These are phyloP conservation scores for Ursus arctos DNA, from an alignment of 2,113 vertebrate genomes.

Conservation along the genomic window DNA sequence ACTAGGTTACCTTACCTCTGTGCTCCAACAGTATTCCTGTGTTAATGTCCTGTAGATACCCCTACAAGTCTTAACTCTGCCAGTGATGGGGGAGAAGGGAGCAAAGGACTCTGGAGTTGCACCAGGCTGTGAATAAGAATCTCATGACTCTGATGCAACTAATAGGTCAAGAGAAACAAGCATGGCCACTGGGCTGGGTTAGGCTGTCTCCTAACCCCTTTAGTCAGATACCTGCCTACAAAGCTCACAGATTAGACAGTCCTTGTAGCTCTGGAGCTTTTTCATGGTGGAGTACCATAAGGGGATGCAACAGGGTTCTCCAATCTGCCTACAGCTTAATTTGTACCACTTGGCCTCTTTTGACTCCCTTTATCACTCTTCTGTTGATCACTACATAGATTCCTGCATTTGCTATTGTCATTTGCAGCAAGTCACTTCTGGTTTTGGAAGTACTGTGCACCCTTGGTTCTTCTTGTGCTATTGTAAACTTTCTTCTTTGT, in stretches of 20 bases:
- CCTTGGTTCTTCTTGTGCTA: not conserved
- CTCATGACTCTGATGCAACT: not conserved
- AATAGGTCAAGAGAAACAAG: slow-evolving; percentile 5
- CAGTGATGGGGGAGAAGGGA: not conserved
- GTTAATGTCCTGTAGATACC: not conserved
- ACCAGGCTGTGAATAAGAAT: not conserved
- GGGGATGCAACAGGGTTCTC: not conserved
- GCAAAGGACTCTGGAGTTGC: not conserved
- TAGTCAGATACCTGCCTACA: not conserved
- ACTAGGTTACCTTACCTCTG: not conserved
- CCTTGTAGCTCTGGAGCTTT: not conserved
- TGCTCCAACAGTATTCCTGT: not conserved
- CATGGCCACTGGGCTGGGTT: not conserved
- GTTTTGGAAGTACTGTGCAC: not conserved
- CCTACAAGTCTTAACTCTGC: slow-evolving; percentile 2
- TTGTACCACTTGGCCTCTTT: not conserved
- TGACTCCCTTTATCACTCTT: not conserved
- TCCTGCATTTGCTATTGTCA: not conserved
- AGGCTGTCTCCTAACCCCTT: not conserved
- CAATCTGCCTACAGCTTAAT: not conserved
- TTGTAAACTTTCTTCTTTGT: slow-evolving; percentile 3
- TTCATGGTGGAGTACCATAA: not conserved
- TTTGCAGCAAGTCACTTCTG: not conserved
- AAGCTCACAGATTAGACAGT: not conserved
- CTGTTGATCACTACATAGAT: not conserved